A percentile compares a stretch with the other conserved stretches of the same genome.
These are phyloP conservation scores for Micromesistius poutassou DNA, from an alignment of 2,797 vertebrate species.

Conservation along the genomic window DNA sequence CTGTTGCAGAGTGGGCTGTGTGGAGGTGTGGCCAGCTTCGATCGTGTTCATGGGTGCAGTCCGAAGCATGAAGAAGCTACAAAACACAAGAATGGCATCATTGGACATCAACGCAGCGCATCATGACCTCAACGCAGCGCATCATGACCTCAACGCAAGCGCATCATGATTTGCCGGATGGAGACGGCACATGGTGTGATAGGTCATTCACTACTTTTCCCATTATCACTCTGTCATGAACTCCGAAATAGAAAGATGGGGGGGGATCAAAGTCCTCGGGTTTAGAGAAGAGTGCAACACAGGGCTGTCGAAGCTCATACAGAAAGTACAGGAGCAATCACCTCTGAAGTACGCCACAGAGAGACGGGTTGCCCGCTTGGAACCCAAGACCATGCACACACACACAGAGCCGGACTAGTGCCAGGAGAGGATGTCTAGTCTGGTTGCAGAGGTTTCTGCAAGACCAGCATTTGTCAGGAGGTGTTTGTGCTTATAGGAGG, in stretches of 20 bases:
- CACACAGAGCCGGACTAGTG: constrained; percentile 27
- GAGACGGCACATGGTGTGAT: neutral
- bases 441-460: constrained; percentile 30
- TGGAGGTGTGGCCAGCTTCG: constrained; percentile 21
- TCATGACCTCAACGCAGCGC: constrained; percentile 19
- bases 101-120: constrained; percentile 20
- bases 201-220: constrained; percentile 2
- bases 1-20: constrained; percentile 16
- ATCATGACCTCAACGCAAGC: constrained; percentile 19
- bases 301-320: constrained; percentile 19
- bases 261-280: constrained; percentile 13
- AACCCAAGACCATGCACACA: constrained; percentile 33
- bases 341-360: constrained; percentile 26
- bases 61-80: constrained; percentile 16
- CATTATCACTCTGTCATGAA: neutral
- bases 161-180: constrained; percentile 10
- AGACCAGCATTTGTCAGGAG: constrained; percentile 24
- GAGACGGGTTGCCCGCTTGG: constrained; percentile 35
- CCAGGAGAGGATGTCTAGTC: constrained; percentile 28
- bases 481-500: constrained; percentile 25
- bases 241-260: constrained; percentile 16
- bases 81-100: constrained; percentile 22
- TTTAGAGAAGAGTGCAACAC: constrained; percentile 24
- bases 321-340: constrained; percentile 23
- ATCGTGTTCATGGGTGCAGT: constrained; percentile 28